phyloP scores from a whole-genome alignment of 2,113 vertebrate species.

The Callopanchax toddi region DNA sequence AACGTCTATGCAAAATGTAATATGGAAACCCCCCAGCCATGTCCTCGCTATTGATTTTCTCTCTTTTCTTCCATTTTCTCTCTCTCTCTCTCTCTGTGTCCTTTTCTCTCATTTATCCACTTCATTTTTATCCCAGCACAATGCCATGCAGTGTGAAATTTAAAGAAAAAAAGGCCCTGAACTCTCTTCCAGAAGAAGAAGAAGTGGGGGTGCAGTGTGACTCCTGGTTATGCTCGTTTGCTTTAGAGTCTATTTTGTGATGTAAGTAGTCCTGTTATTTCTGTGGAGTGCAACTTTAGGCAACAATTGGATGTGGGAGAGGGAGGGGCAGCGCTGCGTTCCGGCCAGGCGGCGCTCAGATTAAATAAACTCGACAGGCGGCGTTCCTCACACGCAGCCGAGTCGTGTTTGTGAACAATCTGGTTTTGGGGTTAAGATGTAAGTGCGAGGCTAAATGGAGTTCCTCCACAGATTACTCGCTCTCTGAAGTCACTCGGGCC shows the following conservation, averaged over 20 bases:
- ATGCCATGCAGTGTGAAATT: conserved; percentile 76
- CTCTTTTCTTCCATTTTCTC: conserved; percentile 54
- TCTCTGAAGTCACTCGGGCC: conserved; percentile 69
- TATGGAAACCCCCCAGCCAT: conserved; percentile 82
- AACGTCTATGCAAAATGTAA: conserved; percentile 86
- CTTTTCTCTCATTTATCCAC: conserved; percentile 64
- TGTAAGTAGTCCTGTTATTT: conserved; percentile 73
- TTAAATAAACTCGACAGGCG: conserved; percentile 60
- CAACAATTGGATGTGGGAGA: conserved; percentile 64
- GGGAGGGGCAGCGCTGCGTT: conserved; percentile 57
- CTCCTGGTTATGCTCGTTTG: conserved; percentile 75
- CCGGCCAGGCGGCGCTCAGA: conserved; percentile 56
- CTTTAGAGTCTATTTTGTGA: conserved; percentile 77
- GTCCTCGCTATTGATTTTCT: conserved; percentile 80
- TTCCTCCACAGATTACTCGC: conserved; percentile 65
- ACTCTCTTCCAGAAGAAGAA: conserved; percentile 42
- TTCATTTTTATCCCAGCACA: conserved; percentile 76
- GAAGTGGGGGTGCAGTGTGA: conserved; percentile 7
- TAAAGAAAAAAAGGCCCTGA: conserved; percentile 58
- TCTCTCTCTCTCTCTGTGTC: conserved; percentile 40
- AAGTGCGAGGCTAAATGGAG: conserved; percentile 67
- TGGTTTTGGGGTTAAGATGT: conserved; percentile 66
- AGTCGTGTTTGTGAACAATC: conserved; percentile 61
- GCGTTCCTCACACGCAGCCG: conserved; percentile 44
- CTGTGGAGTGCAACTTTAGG: conserved; percentile 57